phyloP scores from a whole-genome alignment of 1,140 invertebrate species.

The Hycleus cichorii region DNA sequence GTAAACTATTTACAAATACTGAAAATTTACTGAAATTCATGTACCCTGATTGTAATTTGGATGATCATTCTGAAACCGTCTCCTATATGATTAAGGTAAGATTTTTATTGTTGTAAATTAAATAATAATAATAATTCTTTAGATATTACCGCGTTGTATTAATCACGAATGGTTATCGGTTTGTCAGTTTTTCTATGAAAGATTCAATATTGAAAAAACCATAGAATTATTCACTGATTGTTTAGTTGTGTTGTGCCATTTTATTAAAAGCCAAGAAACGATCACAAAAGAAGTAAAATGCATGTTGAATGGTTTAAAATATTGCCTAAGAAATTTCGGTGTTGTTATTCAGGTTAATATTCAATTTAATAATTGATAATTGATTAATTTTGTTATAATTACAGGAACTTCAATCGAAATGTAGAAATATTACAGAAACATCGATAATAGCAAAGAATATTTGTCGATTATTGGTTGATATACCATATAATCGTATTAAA shows the following conservation, averaged over 20 bases:
- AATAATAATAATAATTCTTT: conserved; percentile 7
- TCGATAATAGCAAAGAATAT: conserved; percentile 16
- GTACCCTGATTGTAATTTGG: conserved; percentile 14
- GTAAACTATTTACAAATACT: neutral
- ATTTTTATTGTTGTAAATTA: neutral
- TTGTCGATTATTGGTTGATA: conserved; percentile 25
- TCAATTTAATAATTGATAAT: conserved; percentile 7
- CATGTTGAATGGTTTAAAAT: conserved; percentile 25
- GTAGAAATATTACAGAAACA: conserved; percentile 9
- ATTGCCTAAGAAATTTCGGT: conserved; percentile 30
- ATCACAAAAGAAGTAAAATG: conserved; percentile 10
- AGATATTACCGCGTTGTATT: conserved; percentile 32
- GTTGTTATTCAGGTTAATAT: conserved; percentile 27
- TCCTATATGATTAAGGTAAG: conserved; percentile 27
- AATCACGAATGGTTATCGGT: conserved; percentile 29
- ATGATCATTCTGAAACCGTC: conserved; percentile 22
- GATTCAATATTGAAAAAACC: conserved; percentile 17
- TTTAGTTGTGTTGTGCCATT: conserved; percentile 28
- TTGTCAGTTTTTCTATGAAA: conserved; percentile 16
- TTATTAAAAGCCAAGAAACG: conserved; percentile 25
- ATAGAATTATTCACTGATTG: conserved; percentile 26
- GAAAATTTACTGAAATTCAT: conserved; percentile 8
- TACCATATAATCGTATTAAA: conserved; percentile 28
- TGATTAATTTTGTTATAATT: conserved; percentile 9
- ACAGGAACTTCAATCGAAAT: conserved; percentile 6